Evolutionary conservation across 2,113 vertebrate species (phyloP), one percentile per base, ranked within the genome.

Genomic region (Corythaixoides concolor): DNA sequence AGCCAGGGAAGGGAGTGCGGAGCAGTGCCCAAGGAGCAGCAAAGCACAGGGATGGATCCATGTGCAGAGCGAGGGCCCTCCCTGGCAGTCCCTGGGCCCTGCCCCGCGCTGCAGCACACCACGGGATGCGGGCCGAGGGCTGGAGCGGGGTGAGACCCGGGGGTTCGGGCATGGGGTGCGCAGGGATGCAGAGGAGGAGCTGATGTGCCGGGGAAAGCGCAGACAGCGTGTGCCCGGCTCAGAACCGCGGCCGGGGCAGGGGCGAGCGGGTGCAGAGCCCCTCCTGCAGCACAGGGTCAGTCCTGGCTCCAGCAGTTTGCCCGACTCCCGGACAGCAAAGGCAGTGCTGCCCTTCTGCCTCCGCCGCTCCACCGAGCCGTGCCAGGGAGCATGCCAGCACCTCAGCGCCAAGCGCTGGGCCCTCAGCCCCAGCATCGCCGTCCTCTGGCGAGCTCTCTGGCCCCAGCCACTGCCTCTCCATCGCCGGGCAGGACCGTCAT

Each of bases 221-320:
- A 18, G 39, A 8, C 26, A 21, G 17, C 1, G 1, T 20, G 35
- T 17, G 55, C 15, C n/a, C 2, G 0, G 67, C 49, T 43, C 45
- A 21, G 13, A 68, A 11, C 9, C 49, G 59, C 28, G 17, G 23
- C 45, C 26, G 58, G 19, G 15, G 52, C 2, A 0, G 63, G 28
- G 47, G 33, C 2, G 2, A 41, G 41, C 3, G 1, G 67, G 22
- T 13, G 8, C 9, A 23, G 45, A 81, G 76, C 47, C 53, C 53
- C 21, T 52, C 30, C 50, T 12, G n/a, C 49, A 37, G 87, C 82
- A 37, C 72, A 90, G 74, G 55, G 77, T 41, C 72, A 49, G 66
- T 15, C 59, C 86, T n/a, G 7, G 2, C 39, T 9, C 15, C 23
- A 49, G 69, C 50, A 63, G 39, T 80, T 49, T 15, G 74, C 22